Percentiles rank a stretch among this genome's conserved stretches.
phyloP scores from a whole-genome alignment of 2,888 invertebrate genomes.

The Timema podura region DNA sequence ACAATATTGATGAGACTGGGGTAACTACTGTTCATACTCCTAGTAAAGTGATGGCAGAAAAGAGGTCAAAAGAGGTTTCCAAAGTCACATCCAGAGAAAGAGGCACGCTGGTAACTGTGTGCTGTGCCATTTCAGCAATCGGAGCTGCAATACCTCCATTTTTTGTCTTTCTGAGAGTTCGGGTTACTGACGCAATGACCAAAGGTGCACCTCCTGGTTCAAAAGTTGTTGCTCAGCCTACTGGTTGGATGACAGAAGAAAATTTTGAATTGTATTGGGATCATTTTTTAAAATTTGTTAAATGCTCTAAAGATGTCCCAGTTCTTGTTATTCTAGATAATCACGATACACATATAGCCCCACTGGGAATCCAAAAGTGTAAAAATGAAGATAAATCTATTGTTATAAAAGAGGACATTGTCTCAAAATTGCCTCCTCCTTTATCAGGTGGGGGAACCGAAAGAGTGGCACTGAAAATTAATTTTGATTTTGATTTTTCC shows the following conservation, averaged over 20 bases:
- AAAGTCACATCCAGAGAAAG: slow-evolving; percentile 40
- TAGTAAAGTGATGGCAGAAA: slow-evolving; percentile 20
- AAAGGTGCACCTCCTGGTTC: slow-evolving; percentile 32
- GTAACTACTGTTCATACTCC: slow-evolving; percentile 25
- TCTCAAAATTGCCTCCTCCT: background rate
- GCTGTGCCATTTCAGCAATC: slow-evolving; percentile 31
- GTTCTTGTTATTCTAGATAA: slow-evolving; percentile 39
- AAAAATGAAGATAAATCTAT: slow-evolving; percentile 29
- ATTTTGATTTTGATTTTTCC: slow-evolving; percentile 12
- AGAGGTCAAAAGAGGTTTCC: slow-evolving; percentile 29
- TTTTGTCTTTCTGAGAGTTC: slow-evolving; percentile 34
- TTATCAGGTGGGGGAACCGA: background rate
- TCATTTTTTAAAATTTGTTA: slow-evolving; percentile 28
- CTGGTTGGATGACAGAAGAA: slow-evolving; percentile 38
- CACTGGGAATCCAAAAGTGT: slow-evolving; percentile 36
- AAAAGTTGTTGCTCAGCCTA: slow-evolving; percentile 30
- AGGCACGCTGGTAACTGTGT: slow-evolving; percentile 31
- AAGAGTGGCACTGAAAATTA: slow-evolving; percentile 9
- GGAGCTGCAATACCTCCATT: slow-evolving; percentile 36
- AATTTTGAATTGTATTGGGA: slow-evolving; percentile 32
- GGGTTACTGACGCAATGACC: slow-evolving; percentile 31
- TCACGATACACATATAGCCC: slow-evolving; percentile 39
- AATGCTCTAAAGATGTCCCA: slow-evolving; percentile 29
- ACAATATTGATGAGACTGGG: slow-evolving; percentile 28
- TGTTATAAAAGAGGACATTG: slow-evolving; percentile 5